These are phyloP conservation scores for Anthophora plumipes DNA, from an alignment of 2,888 invertebrate genomes.

Conservation along the genomic window DNA sequence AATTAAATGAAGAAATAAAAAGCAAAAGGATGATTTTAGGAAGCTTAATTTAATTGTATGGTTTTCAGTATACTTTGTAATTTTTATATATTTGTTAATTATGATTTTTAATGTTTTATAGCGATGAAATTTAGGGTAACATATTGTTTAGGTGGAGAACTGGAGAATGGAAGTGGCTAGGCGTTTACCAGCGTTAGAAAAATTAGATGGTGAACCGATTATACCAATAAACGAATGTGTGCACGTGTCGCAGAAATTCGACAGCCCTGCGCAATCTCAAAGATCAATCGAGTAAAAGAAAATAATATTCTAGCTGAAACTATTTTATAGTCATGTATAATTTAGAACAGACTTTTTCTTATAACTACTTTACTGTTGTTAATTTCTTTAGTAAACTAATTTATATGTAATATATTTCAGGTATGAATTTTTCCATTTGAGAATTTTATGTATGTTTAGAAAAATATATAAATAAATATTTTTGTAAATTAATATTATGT, in stretches of 20 bases:
- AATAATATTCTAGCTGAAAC: not conserved
- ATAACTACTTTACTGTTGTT: not conserved
- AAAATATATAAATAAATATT: conserved; percentile 3
- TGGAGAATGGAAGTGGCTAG: conserved; percentile 91
- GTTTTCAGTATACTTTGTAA: too few species aligned
- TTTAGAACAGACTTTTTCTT: not conserved
- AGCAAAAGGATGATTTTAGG: too few species aligned
- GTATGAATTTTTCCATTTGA: not conserved
- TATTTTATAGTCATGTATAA: too few species aligned
- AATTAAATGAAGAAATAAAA: too few species aligned
- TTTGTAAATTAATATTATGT: not conserved
- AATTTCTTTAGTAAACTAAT: not conserved
- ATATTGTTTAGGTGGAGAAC: conserved; percentile 86
- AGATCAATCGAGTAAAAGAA: conserved; percentile 51
- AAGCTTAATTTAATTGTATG: too few species aligned
- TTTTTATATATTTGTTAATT: too few species aligned
- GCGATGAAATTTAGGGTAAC: not conserved
- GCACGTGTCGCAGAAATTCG: conserved; percentile 54
- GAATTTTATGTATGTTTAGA: not conserved
- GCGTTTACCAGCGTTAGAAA: conserved; percentile 90
- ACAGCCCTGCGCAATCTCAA: conserved; percentile 50
- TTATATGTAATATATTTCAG: not conserved
- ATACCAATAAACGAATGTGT: conserved; percentile 85
- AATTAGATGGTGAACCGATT: conserved; percentile 93
- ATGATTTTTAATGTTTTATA: not conserved